Evolutionary conservation across 2,888 invertebrate genomes (phyloP).

Genomic region (Drosophila bunnanda): DNA sequence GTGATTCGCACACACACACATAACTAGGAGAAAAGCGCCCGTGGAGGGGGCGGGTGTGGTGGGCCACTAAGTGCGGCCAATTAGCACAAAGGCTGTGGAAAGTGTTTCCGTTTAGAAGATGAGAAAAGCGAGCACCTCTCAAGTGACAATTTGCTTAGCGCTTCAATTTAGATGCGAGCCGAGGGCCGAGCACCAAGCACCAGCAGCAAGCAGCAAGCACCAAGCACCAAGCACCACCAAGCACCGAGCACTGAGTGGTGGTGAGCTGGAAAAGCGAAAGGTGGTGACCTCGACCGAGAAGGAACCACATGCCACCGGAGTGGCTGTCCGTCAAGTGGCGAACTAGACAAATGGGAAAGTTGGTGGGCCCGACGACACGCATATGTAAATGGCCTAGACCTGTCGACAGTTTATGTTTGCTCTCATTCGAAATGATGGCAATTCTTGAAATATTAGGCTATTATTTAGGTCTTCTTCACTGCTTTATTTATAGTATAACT

Average conservation of each 20-base stretch:
- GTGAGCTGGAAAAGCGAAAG: conserved; percentile 16
- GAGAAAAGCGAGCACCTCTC: conserved; percentile 50
- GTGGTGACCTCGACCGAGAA: conserved; percentile 45
- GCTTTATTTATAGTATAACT: not conserved
- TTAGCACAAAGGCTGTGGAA: conserved; percentile 80
- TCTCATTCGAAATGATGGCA: not conserved
- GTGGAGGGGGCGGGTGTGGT: not conserved
- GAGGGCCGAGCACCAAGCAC: conserved; percentile 6
- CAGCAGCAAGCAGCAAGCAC: not conserved
- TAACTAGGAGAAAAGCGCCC: conserved; percentile 3
- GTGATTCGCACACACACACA: conserved; percentile 59
- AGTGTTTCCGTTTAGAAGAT: conserved; percentile 78
- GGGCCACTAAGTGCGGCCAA: conserved; percentile 72
- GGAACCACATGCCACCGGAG: conserved; percentile 13
- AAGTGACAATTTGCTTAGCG: conserved; percentile 42
- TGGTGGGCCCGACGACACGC: not conserved
- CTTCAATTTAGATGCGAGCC: conserved; percentile 72
- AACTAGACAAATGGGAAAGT: conserved; percentile 11
- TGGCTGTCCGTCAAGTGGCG: not conserved
- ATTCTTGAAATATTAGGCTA: too few species aligned
- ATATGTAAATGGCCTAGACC: conserved; percentile 1
- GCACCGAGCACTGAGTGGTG: conserved; percentile 6
- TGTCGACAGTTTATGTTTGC: not conserved
- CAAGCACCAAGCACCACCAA: not conserved
- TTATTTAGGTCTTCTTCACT: too few species aligned